Conservation (phyloP, 2,888 invertebrate species). For the Steinernema hermaphroditum region DNA sequence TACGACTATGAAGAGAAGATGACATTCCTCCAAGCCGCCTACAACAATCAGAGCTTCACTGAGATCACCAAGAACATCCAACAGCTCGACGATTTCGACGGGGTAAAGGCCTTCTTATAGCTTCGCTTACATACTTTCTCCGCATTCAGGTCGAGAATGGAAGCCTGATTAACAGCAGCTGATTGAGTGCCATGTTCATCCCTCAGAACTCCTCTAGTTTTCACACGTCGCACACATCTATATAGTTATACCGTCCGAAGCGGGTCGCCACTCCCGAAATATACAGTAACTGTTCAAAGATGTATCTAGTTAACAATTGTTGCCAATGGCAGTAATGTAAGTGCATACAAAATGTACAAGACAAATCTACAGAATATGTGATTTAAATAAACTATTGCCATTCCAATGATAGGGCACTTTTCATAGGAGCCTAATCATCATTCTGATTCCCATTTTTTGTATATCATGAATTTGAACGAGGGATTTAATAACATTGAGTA, state of each 20-base stretch:
- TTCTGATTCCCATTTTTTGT: too few species aligned
- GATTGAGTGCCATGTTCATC: neutral
- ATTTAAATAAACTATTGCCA: neutral
- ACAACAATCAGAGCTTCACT: conserved; percentile 24
- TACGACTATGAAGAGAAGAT: conserved; percentile 86
- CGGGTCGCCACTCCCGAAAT: conserved; percentile 1
- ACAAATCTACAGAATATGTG: neutral
- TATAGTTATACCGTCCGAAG: neutral
- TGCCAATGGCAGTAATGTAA: too few species aligned
- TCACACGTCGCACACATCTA: conserved; percentile 10
- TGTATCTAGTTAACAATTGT: too few species aligned
- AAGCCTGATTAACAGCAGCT: neutral
- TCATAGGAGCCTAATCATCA: too few species aligned
- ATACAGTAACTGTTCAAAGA: too few species aligned
- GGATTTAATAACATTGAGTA: too few species aligned
- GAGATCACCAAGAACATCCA: conserved; percentile 22
- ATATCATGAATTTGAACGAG: too few species aligned
- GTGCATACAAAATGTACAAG: neutral
- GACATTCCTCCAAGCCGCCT: conserved; percentile 19
- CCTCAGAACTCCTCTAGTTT: neutral
- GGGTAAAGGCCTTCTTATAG: neutral
- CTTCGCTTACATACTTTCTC: neutral
- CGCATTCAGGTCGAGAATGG: conserved; percentile 1
- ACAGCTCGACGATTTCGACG: conserved; percentile 28
- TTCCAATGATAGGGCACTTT: too few species aligned